Conservation (phyloP, 2,113 vertebrate species). For the Dryoscopus gambensis region DNA sequence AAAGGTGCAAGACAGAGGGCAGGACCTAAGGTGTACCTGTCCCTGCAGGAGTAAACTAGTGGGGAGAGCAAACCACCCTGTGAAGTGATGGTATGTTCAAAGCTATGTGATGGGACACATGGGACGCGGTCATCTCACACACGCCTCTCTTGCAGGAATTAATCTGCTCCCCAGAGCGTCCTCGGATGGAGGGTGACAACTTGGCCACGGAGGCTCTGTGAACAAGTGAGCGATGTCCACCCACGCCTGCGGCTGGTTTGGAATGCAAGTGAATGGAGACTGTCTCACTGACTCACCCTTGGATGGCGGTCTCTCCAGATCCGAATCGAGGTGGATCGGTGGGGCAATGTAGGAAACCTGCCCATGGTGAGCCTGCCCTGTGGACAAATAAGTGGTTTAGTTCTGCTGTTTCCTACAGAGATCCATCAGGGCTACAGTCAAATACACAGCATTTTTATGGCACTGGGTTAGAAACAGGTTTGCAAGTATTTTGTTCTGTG, state of each 20-base stretch:
- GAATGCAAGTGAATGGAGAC: neutral
- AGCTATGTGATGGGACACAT: neutral
- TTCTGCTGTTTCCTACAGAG: neutral
- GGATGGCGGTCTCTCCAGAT: conserved; percentile 69
- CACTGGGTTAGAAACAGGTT: neutral
- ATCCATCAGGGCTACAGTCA: neutral
- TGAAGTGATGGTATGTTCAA: neutral
- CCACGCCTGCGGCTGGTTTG: accelerated
- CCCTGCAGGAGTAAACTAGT: neutral
- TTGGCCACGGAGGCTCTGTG: neutral
- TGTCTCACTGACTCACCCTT: conserved; percentile 69
- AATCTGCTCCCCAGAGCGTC: neutral
- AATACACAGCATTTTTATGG: neutral
- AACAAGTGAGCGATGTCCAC: neutral
- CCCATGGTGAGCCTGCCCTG: conserved; percentile 77
- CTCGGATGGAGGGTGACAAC: neutral
- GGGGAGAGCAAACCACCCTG: neutral
- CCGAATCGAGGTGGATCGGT: conserved; percentile 75
- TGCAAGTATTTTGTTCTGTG: neutral
- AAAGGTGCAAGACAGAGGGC: neutral
- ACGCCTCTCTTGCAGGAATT: neutral
- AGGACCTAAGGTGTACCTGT: neutral
- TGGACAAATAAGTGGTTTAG: conserved; percentile 60
- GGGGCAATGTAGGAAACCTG: conserved; percentile 79
- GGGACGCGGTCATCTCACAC: accelerated